These are phyloP conservation scores for Orthosia gothica DNA, from an alignment of 2,888 invertebrate genomes.

Conservation along the genomic window DNA sequence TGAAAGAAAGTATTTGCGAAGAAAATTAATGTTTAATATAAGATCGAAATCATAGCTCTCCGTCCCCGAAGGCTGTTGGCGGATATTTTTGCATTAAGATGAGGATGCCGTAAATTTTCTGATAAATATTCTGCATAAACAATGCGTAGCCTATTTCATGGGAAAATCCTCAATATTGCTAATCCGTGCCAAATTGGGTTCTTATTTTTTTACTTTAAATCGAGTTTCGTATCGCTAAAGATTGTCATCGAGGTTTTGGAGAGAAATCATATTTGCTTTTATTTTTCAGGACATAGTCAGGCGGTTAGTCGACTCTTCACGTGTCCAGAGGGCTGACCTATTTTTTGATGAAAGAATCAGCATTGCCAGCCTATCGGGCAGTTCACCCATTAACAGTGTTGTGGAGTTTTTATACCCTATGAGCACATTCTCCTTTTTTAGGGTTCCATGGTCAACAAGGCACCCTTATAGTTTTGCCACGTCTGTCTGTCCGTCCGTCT, in stretches of 20 bases:
- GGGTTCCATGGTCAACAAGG: too few species aligned
- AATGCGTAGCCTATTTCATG: conserved; percentile 55
- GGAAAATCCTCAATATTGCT: conserved; percentile 33
- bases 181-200: conserved; percentile 34
- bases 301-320: background rate
- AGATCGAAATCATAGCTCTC: conserved; percentile 74
- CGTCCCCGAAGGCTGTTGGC: conserved; percentile 56
- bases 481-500: too few species aligned
- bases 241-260: background rate
- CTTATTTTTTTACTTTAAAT: conserved; percentile 13
- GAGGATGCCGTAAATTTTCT: conserved; percentile 63
- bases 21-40: conserved; percentile 76
- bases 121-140: conserved; percentile 65
- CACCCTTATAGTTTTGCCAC: too few species aligned
- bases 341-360: background rate
- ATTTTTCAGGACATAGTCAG: background rate
- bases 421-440: too few species aligned
- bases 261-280: background rate
- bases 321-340: background rate
- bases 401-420: too few species aligned
- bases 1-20: conserved; percentile 72
- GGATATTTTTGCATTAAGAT: conserved; percentile 72
- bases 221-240: background rate
- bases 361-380: too few species aligned
- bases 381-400: too few species aligned